Conservation (phyloP, 2,888 invertebrate genomes). For the Pegoplata infirma region DNA sequence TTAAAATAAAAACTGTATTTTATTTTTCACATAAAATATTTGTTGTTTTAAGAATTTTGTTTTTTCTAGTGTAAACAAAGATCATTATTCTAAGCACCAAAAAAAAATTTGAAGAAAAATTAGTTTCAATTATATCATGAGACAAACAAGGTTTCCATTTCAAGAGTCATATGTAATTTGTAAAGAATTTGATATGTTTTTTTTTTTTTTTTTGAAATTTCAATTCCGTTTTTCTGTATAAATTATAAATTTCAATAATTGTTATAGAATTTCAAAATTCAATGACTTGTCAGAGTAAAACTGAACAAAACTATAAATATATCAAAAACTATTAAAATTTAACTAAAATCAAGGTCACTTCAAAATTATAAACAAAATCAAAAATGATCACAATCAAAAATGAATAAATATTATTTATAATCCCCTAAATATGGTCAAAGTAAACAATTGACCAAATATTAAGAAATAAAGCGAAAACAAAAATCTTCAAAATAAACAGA, state of each 20-base stretch:
- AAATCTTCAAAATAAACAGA: neutral
- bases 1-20: too few relatives aligned
- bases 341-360: constrained; percentile 14
- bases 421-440: neutral
- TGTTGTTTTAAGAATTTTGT: too few relatives aligned
- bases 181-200: constrained; percentile 50
- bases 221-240: constrained; percentile 39
- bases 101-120: neutral
- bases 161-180: constrained; percentile 51
- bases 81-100: neutral
- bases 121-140: constrained; percentile 17
- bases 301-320: neutral
- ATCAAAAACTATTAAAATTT: constrained; percentile 38
- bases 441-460: neutral
- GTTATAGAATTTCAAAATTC: constrained; percentile 46
- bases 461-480: too few relatives aligned
- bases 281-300: constrained; percentile 60
- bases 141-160: constrained; percentile 41
- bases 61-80: neutral
- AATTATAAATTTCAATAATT: too few relatives aligned
- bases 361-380: neutral
- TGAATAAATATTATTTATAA: neutral
- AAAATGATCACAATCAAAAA: neutral
- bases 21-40: too few relatives aligned
- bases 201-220: constrained; percentile 18